Evolutionary conservation across 2,888 invertebrate species (phyloP).

Genomic region (Euplagia quadripunctaria): DNA sequence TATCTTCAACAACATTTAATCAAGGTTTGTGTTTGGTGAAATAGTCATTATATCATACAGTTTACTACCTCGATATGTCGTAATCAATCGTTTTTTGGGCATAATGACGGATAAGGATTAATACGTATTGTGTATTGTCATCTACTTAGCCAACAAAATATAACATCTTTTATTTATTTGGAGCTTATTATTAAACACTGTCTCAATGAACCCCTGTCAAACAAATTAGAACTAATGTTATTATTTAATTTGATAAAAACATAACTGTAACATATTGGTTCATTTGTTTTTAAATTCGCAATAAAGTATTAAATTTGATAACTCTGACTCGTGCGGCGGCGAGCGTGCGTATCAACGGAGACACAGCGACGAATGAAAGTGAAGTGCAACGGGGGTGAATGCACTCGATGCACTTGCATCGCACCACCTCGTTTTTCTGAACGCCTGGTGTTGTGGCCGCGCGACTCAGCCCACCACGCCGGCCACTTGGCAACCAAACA

Average conservation of each 20-base stretch:
- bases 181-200: not conserved
- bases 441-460: conserved; percentile 80
- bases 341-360: conserved; percentile 7
- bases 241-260: not conserved
- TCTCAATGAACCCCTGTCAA: not conserved
- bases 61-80: too few relatives aligned
- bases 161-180: not conserved
- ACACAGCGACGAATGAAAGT: conserved; percentile 27
- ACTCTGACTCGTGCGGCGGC: not conserved
- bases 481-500: conserved; percentile 84
- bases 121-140: not conserved
- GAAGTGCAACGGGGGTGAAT: conserved; percentile 56
- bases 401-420: conserved; percentile 56
- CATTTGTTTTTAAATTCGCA: not conserved
- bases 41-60: not conserved
- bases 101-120: too few relatives aligned
- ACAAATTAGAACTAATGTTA: not conserved
- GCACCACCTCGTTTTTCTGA: conserved; percentile 63
- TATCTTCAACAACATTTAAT: not conserved
- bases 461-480: conserved; percentile 69
- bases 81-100: too few relatives aligned
- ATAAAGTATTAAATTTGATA: conserved; percentile 1
- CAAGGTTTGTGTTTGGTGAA: not conserved
- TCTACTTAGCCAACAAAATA: not conserved
- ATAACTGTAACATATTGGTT: not conserved